These are phyloP conservation scores for Osmerus eperlanus DNA, from an alignment of 2,113 vertebrate species.

Conservation along the genomic window DNA sequence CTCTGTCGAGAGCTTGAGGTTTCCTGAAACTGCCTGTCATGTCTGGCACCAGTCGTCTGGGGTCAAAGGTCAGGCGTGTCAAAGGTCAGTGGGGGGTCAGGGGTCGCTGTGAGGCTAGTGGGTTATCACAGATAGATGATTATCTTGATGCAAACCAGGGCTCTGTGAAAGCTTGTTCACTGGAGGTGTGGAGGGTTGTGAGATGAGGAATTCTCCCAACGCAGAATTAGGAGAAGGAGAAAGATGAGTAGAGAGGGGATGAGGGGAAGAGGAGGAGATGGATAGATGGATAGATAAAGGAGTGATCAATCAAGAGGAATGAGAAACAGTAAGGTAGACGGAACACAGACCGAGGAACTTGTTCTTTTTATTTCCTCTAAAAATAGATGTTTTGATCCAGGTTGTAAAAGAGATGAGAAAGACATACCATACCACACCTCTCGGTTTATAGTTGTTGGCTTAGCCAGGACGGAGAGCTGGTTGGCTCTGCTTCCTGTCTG, in stretches of 20 bases:
- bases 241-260: too few relatives aligned
- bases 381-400: neutral
- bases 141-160: conserved; percentile 34
- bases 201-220: neutral
- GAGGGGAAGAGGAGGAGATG: too few relatives aligned
- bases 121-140: neutral
- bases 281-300: too few relatives aligned
- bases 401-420: neutral
- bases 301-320: too few relatives aligned
- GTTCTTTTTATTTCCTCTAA: too few relatives aligned
- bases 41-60: neutral
- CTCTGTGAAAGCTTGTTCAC: conserved; percentile 6
- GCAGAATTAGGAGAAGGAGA: neutral
- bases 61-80: neutral
- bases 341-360: too few relatives aligned
- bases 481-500: conserved; percentile 43
- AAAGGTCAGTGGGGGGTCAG: neutral
- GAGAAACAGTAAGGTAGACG: too few relatives aligned
- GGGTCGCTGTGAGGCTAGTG: neutral
- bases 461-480: conserved; percentile 26
- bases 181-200: neutral
- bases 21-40: neutral
- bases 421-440: neutral
- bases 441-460: conserved; percentile 31
- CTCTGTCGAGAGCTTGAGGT: too few relatives aligned